phyloP scores from a whole-genome alignment of 2,888 invertebrate genomes.

The Hanleya hanleyi region DNA sequence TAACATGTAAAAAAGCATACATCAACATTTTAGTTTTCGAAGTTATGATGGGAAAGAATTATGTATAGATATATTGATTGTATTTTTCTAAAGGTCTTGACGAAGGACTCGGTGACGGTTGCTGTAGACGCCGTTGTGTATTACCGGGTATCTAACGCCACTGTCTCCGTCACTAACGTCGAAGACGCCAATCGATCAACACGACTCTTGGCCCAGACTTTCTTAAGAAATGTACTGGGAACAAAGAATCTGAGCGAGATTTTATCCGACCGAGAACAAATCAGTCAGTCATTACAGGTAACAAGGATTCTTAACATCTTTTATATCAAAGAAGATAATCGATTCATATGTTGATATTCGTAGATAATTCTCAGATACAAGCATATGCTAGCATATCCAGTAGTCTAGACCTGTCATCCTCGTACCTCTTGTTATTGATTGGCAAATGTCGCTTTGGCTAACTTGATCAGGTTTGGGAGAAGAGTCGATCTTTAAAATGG shows the following conservation, averaged over 20 bases:
- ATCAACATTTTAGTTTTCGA: too few relatives aligned
- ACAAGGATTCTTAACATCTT: too few relatives aligned
- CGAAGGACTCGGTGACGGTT: constrained; percentile 48
- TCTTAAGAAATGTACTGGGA: constrained; percentile 44
- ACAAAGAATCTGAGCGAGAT: constrained; percentile 38
- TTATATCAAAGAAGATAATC: too few relatives aligned
- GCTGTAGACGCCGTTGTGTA: constrained; percentile 50
- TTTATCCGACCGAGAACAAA: constrained; percentile 43
- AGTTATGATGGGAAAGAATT: not conserved
- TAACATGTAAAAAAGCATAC: too few relatives aligned
- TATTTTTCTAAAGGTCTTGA: constrained; percentile 36
- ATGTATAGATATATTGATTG: not conserved
- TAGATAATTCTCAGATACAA: too few relatives aligned
- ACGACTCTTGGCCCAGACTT: constrained; percentile 42
- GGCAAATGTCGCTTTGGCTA: too few relatives aligned
- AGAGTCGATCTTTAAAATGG: too few relatives aligned
- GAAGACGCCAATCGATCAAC: constrained; percentile 46
- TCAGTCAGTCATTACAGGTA: constrained; percentile 40
- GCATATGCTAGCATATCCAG: too few relatives aligned
- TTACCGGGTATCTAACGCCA: constrained; percentile 43
- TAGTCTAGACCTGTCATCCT: too few relatives aligned
- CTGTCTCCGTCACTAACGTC: constrained; percentile 45
- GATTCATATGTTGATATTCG: too few relatives aligned
- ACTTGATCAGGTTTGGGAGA: too few relatives aligned
- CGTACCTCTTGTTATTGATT: too few relatives aligned